These are phyloP conservation scores for Clostera curtula DNA, from an alignment of 2,888 invertebrate species.

Conservation along the genomic window DNA sequence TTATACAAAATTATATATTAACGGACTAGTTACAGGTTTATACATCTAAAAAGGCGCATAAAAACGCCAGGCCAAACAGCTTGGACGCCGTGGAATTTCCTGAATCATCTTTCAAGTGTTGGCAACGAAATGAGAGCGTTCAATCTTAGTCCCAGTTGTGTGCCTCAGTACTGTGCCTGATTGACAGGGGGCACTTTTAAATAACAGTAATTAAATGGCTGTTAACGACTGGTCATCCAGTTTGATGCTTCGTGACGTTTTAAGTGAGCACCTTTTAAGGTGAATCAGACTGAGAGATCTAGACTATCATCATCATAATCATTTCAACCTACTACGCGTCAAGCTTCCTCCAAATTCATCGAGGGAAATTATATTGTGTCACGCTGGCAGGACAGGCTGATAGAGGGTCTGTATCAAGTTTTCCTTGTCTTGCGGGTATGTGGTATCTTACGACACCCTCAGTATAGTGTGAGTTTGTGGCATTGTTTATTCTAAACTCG, in stretches of 20 bases:
- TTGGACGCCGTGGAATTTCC: neutral
- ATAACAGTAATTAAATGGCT: slow-evolving; percentile 58
- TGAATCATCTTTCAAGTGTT: slow-evolving; percentile 1
- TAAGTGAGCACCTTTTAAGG: slow-evolving; percentile 34
- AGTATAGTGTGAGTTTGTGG: too few relatives aligned
- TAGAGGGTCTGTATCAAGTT: too few relatives aligned
- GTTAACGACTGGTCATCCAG: slow-evolving; percentile 50
- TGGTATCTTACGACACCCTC: too few relatives aligned
- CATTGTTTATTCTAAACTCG: too few relatives aligned
- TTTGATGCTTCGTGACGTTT: slow-evolving; percentile 35
- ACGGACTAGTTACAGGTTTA: neutral
- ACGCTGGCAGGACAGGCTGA: too few relatives aligned
- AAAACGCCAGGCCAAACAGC: neutral
- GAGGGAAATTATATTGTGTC: too few relatives aligned
- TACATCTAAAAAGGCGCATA: neutral
- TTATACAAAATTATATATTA: too few relatives aligned
- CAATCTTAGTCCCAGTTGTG: slow-evolving; percentile 9
- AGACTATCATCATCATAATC: too few relatives aligned
- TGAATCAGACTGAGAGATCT: slow-evolving; percentile 5
- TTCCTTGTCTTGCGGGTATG: too few relatives aligned
- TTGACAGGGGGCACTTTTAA: slow-evolving; percentile 55
- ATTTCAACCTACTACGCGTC: too few relatives aligned
- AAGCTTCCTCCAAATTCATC: too few relatives aligned
- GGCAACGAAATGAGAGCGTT: slow-evolving; percentile 13
- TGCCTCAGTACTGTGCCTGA: slow-evolving; percentile 31